Evolutionary conservation across 2,797 vertebrate genomes (phyloP).

Genomic region (Enteromius radiatus): DNA sequence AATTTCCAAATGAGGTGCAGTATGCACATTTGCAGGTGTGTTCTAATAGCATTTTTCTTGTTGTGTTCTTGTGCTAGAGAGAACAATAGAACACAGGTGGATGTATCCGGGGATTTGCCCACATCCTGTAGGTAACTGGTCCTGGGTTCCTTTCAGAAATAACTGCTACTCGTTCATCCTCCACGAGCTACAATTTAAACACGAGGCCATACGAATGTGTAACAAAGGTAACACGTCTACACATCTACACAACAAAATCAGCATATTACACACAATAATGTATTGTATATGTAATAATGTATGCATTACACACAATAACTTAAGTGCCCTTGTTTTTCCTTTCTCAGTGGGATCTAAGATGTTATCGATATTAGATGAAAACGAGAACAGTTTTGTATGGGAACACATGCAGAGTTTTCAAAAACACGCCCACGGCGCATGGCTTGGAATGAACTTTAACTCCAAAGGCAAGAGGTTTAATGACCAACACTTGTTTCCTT

Average conservation of each 20-base stretch:
- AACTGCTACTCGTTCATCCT: constrained; percentile 95
- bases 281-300: too few species aligned
- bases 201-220: constrained; percentile 86
- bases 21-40: background rate
- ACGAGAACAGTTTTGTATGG: constrained; percentile 93
- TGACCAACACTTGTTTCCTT: background rate
- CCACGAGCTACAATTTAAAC: constrained; percentile 84
- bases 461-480: constrained; percentile 76
- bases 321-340: constrained; percentile 7
- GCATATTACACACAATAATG: background rate
- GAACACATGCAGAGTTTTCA: constrained; percentile 91
- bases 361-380: constrained; percentile 92
- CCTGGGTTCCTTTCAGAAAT: constrained; percentile 93
- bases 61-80: constrained; percentile 63
- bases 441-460: constrained; percentile 94
- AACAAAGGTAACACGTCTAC: constrained; percentile 79
- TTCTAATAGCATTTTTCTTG: constrained; percentile 12
- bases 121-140: constrained; percentile 81
- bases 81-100: constrained; percentile 76
- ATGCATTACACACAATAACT: background rate
- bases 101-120: constrained; percentile 86
- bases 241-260: background rate
- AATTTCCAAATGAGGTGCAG: background rate
- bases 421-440: constrained; percentile 87
- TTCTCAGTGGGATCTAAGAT: constrained; percentile 85